Evolutionary conservation across 2,888 invertebrate species (phyloP).

Genomic region (Temnothorax unifasciatus): DNA sequence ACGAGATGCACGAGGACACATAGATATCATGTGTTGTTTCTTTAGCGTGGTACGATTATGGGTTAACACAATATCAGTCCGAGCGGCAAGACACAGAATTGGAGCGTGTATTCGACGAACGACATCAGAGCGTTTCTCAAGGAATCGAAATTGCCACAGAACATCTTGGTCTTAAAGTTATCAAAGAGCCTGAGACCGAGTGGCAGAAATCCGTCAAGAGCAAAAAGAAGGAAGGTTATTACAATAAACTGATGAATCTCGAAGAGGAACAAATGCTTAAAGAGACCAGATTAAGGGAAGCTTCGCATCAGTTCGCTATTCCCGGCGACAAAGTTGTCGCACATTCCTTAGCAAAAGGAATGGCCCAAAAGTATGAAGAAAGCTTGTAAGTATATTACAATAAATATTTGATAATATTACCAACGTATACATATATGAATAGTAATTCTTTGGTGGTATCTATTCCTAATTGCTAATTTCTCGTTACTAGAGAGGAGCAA

Average conservation of each 20-base stretch:
- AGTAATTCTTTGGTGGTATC: neutral
- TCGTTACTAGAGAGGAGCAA: conserved; percentile 87
- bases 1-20: conserved; percentile 38
- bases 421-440: neutral
- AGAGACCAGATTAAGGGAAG: conserved; percentile 92
- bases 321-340: conserved; percentile 94
- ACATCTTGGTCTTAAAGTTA: conserved; percentile 88
- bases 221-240: conserved; percentile 94
- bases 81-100: conserved; percentile 94
- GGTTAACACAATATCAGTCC: conserved; percentile 94
- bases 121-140: conserved; percentile 90
- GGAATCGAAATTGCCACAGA: conserved; percentile 88
- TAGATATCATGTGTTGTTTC: conserved; percentile 77
- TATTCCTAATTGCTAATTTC: neutral
- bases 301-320: conserved; percentile 93
- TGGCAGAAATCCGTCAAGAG: conserved; percentile 94
- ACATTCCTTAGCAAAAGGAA: conserved; percentile 93
- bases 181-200: conserved; percentile 92
- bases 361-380: conserved; percentile 95
- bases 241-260: conserved; percentile 92
- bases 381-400: conserved; percentile 90
- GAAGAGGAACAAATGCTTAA: conserved; percentile 95
- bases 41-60: conserved; percentile 97
- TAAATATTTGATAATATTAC: conserved; percentile 4
- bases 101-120: conserved; percentile 95